Conservation (phyloP, 2,888 invertebrate species). For the Ditylenchus weischeri region DNA sequence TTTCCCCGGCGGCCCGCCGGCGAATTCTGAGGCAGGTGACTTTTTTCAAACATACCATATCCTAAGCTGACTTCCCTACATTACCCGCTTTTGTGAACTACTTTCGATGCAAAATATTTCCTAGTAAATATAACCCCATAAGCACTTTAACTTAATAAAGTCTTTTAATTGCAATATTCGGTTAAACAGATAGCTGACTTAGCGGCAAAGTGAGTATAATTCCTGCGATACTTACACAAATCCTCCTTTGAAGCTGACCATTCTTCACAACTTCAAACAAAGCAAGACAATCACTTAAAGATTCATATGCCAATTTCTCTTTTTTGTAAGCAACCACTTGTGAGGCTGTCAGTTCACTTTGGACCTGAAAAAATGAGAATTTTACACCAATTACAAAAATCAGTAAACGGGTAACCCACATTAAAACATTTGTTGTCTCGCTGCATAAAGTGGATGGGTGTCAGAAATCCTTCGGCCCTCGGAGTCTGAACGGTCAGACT, state of each 20-base stretch:
- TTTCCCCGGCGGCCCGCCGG: too few relatives aligned
- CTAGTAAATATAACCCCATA: too few relatives aligned
- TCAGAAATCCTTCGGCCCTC: conserved; percentile 47
- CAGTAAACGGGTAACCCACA: conserved; percentile 13
- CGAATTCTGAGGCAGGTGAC: too few relatives aligned
- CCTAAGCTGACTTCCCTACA: too few relatives aligned
- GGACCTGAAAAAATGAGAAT: conserved; percentile 18
- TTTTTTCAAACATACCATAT: too few relatives aligned
- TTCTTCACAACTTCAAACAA: conserved; percentile 43
- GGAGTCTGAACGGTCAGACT: conserved; percentile 10
- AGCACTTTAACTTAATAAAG: too few relatives aligned
- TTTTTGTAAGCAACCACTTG: conserved; percentile 33
- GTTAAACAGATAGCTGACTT: too few relatives aligned
- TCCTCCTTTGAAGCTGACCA: conserved; percentile 36
- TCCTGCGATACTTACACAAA: conserved; percentile 8
- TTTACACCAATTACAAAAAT: too few relatives aligned
- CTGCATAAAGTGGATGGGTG: conserved; percentile 52
- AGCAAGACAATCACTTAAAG: conserved; percentile 37
- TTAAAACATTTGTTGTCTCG: conserved; percentile 56
- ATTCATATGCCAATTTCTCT: conserved; percentile 31
- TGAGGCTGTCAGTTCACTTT: conserved; percentile 41
- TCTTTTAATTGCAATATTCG: too few relatives aligned
- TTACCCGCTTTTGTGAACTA: too few relatives aligned
- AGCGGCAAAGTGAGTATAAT: too few relatives aligned
- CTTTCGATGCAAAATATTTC: too few relatives aligned